Evolutionary conservation across 53 echinoderm and acorn worm species (phyloP).

Genomic region (Astropecten irregularis): DNA sequence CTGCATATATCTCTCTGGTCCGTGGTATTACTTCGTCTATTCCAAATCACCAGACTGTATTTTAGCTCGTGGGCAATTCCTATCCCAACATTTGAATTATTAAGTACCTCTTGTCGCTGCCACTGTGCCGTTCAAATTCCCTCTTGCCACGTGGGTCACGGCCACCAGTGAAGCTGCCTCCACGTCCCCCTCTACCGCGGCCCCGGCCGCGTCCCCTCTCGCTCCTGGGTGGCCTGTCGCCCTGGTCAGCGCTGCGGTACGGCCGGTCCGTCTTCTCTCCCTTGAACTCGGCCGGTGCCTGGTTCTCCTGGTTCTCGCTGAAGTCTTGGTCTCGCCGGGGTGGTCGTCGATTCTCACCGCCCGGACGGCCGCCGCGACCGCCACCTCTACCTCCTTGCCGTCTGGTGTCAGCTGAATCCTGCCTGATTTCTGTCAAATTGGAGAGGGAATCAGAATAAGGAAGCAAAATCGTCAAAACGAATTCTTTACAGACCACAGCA

Average conservation of each 20-base stretch:
- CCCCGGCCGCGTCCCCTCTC: conserved; percentile 65
- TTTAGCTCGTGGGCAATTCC: too few species aligned
- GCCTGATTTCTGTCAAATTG: conserved; percentile 65
- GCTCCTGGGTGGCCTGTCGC: conserved; percentile 74
- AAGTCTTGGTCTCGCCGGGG: conserved; percentile 65
- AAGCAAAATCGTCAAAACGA: too few species aligned
- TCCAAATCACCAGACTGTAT: too few species aligned
- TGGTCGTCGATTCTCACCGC: conserved; percentile 62
- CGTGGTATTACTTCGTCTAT: too few species aligned
- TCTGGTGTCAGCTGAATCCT: conserved; percentile 66
- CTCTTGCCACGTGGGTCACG: conserved; percentile 81
- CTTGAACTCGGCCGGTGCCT: conserved; percentile 83
- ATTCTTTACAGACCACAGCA: too few species aligned
- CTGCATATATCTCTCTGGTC: too few species aligned
- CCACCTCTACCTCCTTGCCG: conserved; percentile 67
- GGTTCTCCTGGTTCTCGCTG: conserved; percentile 89
- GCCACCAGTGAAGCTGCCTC: conserved; percentile 61
- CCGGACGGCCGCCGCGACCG: conserved; percentile 63
- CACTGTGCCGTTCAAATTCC: conserved; percentile 96
- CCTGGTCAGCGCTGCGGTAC: conserved; percentile 53
- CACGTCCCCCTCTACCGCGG: conserved; percentile 65
- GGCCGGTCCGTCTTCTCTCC: conserved; percentile 69
- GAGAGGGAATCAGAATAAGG: too few species aligned
- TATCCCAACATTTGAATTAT: too few species aligned
- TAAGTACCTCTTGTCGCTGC: conserved; percentile 96